Percentiles rank a stretch among this genome's conserved stretches.
phyloP scores from a whole-genome alignment of 2,113 vertebrate genomes.

The Vanacampus margaritifer region DNA sequence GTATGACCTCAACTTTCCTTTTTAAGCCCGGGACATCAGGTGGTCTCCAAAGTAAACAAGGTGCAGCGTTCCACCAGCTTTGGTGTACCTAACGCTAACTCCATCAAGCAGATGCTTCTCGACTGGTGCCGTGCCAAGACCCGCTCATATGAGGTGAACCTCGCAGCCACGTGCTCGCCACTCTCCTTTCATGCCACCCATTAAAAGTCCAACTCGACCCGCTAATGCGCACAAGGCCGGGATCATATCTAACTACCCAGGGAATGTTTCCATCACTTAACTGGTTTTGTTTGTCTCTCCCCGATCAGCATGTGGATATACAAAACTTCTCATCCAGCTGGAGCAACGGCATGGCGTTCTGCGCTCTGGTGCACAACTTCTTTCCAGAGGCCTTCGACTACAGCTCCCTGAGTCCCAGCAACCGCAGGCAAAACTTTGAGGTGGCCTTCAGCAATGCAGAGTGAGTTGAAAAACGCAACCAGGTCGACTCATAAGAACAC shows the following conservation, averaged over 20 bases:
- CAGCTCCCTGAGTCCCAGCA: constrained; percentile 83
- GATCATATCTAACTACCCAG: constrained; percentile 7
- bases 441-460: constrained; percentile 92
- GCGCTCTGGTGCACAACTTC: constrained; percentile 95
- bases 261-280: constrained; percentile 14
- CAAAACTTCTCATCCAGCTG: constrained; percentile 99
- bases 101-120: constrained; percentile 98
- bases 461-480: constrained; percentile 74
- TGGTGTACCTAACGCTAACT: constrained; percentile 93
- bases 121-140: constrained; percentile 98
- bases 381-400: constrained; percentile 97
- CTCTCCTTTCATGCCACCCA: constrained; percentile 17
- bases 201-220: constrained; percentile 4
- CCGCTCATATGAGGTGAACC: constrained; percentile 86
- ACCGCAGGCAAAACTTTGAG: constrained; percentile 94
- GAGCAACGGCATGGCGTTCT: constrained; percentile 98
- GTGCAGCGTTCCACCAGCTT: constrained; percentile 92
- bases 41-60: constrained; percentile 65
- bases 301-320: constrained; percentile 86
- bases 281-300: constrained; percentile 2
- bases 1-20: constrained; percentile 27
- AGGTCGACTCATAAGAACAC: background rate
- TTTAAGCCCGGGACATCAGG: constrained; percentile 73
- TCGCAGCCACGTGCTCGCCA: background rate
- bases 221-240: constrained; percentile 1